Evolutionary conservation across 2,888 invertebrate genomes (phyloP).

Genomic region (Drosophila recens): DNA sequence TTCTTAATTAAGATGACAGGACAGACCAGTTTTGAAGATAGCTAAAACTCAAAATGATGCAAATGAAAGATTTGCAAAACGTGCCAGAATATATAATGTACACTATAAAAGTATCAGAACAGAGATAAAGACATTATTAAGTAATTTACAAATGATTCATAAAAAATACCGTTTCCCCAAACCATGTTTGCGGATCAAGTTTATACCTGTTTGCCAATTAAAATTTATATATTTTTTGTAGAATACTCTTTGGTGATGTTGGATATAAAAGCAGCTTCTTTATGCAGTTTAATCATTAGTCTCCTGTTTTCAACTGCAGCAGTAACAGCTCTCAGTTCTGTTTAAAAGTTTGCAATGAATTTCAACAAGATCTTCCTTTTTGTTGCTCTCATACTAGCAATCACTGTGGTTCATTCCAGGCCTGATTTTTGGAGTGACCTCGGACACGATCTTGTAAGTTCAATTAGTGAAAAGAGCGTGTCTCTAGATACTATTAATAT

Average conservation of each 20-base stretch:
- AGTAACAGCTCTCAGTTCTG: not conserved
- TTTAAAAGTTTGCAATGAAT: slow-evolving; percentile 45
- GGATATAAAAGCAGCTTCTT: slow-evolving; percentile 29
- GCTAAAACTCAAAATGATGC: not conserved
- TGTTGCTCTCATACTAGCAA: slow-evolving; percentile 60
- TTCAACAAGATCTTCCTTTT: slow-evolving; percentile 62
- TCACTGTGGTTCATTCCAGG: slow-evolving; percentile 67
- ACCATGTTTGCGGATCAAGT: not conserved
- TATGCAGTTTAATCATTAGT: slow-evolving; percentile 17
- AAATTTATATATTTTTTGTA: not conserved
- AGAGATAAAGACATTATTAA: not conserved
- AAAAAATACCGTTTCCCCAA: not conserved
- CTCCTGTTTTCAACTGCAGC: not conserved
- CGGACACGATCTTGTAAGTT: slow-evolving; percentile 76
- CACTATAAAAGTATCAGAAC: not conserved
- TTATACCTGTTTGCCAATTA: not conserved
- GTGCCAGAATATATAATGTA: not conserved
- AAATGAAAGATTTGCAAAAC: not conserved
- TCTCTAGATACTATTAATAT: not conserved
- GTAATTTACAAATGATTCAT: slow-evolving; percentile 2
- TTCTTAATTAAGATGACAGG: not conserved
- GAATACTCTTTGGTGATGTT: not conserved
- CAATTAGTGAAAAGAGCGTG: not conserved
- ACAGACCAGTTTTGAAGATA: not conserved
- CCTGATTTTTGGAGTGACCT: slow-evolving; percentile 77